phyloP scores from a whole-genome alignment of 2,797 vertebrate species.

The Karalla daura region DNA sequence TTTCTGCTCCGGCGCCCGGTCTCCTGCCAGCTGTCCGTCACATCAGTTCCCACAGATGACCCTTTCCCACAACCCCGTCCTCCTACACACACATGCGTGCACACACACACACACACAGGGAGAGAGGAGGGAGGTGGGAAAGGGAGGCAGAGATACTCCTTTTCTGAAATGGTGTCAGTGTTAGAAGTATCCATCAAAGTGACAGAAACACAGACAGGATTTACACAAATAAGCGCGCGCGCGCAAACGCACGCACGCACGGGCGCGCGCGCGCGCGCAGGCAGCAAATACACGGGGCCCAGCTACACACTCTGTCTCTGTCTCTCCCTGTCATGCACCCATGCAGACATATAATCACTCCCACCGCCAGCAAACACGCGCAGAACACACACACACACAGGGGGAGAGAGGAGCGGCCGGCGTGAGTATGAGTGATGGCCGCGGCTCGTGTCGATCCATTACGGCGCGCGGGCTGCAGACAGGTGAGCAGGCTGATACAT shows the following conservation, averaged over 20 bases:
- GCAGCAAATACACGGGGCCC: conserved; percentile 29
- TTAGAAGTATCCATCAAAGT: conserved; percentile 65
- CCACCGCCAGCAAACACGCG: conserved; percentile 55
- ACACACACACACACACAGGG: background rate
- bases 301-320: conserved; percentile 66
- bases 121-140: background rate
- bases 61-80: conserved; percentile 66
- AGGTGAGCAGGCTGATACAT: conserved; percentile 82
- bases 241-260: conserved; percentile 30
- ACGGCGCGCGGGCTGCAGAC: conserved; percentile 70
- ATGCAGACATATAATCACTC: conserved; percentile 73
- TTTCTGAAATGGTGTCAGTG: conserved; percentile 48
- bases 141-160: conserved; percentile 28
- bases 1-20: conserved; percentile 22
- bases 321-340: conserved; percentile 69
- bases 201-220: conserved; percentile 52
- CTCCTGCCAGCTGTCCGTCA: conserved; percentile 69
- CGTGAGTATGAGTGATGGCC: conserved; percentile 79
- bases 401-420: conserved; percentile 33
- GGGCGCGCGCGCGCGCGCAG: conserved; percentile 30
- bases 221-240: conserved; percentile 38
- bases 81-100: conserved; percentile 42
- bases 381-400: conserved; percentile 28
- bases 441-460: conserved; percentile 75
- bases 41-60: conserved; percentile 51